Percentiles rank a stretch among this genome's conserved stretches.
Evolutionary conservation across 1,140 invertebrate genomes (phyloP).

Genomic region (Lordiphosa collinella): DNA sequence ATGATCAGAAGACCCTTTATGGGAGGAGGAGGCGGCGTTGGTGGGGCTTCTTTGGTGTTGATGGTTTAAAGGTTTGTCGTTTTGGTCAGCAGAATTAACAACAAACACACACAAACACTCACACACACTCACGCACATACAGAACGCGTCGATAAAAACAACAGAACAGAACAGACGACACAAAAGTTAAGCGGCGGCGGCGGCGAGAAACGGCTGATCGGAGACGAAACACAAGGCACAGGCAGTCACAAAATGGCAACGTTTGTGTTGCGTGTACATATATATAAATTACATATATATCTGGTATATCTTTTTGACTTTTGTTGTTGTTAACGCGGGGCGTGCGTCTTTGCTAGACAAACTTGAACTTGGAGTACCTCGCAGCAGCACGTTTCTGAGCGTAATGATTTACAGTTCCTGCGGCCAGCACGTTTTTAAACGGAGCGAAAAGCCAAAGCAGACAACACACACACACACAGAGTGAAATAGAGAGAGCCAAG

Average conservation of each 20-base stretch:
- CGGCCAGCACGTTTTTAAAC: slow-evolving; percentile 69
- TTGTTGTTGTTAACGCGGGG: too few relatives aligned
- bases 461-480: slow-evolving; percentile 20
- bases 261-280: slow-evolving; percentile 18
- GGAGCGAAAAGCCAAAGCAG: slow-evolving; percentile 42
- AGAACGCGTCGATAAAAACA: slow-evolving; percentile 61
- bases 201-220: slow-evolving; percentile 18
- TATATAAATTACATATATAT: slow-evolving; percentile 29
- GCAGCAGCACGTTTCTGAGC: slow-evolving; percentile 65
- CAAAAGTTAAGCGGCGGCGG: slow-evolving; percentile 7
- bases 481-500: slow-evolving; percentile 5
- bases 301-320: slow-evolving; percentile 26
- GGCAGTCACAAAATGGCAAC: slow-evolving; percentile 32
- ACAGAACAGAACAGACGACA: slow-evolving; percentile 19
- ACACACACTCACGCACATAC: slow-evolving; percentile 16
- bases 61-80: background rate
- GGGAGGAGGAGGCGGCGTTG: background rate
- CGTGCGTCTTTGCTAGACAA: slow-evolving; percentile 26
- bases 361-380: slow-evolving; percentile 63
- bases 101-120: slow-evolving; percentile 31
- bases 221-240: slow-evolving; percentile 14
- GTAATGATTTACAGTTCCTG: slow-evolving; percentile 73
- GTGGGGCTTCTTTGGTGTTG: too few relatives aligned
- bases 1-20: background rate
- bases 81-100: background rate